Evolutionary conservation across 2,113 vertebrate genomes (phyloP).

Genomic region (Epinephelus lanceolatus): DNA sequence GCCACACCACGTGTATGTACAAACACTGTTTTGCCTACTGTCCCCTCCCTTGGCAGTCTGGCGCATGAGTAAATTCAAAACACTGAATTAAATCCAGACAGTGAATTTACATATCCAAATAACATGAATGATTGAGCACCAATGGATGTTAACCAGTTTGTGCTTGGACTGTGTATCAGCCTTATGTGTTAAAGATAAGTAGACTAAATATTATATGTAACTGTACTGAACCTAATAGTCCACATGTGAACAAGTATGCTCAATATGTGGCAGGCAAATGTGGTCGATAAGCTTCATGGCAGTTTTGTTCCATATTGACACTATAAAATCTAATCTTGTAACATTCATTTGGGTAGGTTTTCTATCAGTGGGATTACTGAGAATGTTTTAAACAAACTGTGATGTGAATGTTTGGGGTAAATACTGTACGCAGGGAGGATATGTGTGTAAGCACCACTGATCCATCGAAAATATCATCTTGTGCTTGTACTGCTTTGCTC

Average conservation of each 20-base stretch:
- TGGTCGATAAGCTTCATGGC: background rate
- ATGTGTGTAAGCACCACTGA: background rate
- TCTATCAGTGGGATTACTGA: background rate
- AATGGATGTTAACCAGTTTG: background rate
- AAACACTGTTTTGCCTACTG: conserved; percentile 45
- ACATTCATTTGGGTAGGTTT: background rate
- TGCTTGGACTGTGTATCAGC: background rate
- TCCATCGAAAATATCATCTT: background rate
- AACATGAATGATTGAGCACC: background rate
- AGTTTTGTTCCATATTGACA: no score
- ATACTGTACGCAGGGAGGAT: background rate
- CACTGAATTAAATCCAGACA: conserved; percentile 10
- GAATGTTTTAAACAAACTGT: background rate
- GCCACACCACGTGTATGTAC: background rate
- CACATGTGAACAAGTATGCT: background rate
- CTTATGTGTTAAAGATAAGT: background rate
- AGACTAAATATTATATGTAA: background rate
- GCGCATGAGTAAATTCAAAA: background rate
- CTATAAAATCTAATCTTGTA: background rate
- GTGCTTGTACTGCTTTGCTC: background rate
- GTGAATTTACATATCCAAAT: conserved; percentile 9
- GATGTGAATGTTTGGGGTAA: background rate
- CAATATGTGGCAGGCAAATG: background rate
- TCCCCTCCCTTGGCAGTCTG: background rate
- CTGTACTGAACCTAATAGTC: background rate